Percentiles rank a stretch among this genome's conserved stretches.
phyloP scores from a whole-genome alignment of 2,888 invertebrate genomes.

The Orthonevra nobilis region DNA sequence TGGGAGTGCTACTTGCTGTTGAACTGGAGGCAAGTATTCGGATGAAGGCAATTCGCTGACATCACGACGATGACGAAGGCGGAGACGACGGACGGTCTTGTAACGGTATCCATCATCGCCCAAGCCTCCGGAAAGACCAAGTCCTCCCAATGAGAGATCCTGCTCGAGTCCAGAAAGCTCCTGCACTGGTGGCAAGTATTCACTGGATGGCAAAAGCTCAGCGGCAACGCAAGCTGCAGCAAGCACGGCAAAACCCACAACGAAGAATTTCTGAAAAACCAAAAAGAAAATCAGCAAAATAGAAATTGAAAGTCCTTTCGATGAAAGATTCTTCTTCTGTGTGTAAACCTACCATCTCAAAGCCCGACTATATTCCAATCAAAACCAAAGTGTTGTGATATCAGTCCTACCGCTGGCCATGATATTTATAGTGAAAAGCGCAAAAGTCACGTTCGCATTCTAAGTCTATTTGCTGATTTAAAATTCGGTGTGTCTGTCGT shows the following conservation, averaged over 20 bases:
- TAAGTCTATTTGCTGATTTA: slow-evolving; percentile 18
- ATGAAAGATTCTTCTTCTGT: not conserved
- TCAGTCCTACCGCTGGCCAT: slow-evolving; percentile 11
- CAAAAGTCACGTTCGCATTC: not conserved
- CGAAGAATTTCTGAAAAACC: slow-evolving; percentile 52
- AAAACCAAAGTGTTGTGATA: slow-evolving; percentile 45
- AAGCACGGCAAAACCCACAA: slow-evolving; percentile 32
- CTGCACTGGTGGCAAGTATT: slow-evolving; percentile 69
- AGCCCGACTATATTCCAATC: slow-evolving; percentile 48
- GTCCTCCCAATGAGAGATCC: no score
- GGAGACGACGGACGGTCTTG: slow-evolving; percentile 45
- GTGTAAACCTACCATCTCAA: slow-evolving; percentile 49
- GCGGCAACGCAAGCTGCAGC: slow-evolving; percentile 31
- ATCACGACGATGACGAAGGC: slow-evolving; percentile 71
- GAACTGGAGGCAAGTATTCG: slow-evolving; percentile 47
- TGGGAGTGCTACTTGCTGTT: slow-evolving; percentile 1
- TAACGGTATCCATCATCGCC: slow-evolving; percentile 67
- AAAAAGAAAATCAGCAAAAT: not conserved
- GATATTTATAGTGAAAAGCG: slow-evolving; percentile 53
- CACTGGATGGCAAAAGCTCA: slow-evolving; percentile 42
- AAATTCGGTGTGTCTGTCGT: slow-evolving; percentile 32
- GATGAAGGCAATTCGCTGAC: slow-evolving; percentile 72
- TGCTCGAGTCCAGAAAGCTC: slow-evolving; percentile 13
- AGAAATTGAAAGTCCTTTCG: no score
- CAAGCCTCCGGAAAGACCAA: slow-evolving; percentile 15